phyloP scores from a whole-genome alignment of 2,113 vertebrate genomes.

The Tenrec ecaudatus region DNA sequence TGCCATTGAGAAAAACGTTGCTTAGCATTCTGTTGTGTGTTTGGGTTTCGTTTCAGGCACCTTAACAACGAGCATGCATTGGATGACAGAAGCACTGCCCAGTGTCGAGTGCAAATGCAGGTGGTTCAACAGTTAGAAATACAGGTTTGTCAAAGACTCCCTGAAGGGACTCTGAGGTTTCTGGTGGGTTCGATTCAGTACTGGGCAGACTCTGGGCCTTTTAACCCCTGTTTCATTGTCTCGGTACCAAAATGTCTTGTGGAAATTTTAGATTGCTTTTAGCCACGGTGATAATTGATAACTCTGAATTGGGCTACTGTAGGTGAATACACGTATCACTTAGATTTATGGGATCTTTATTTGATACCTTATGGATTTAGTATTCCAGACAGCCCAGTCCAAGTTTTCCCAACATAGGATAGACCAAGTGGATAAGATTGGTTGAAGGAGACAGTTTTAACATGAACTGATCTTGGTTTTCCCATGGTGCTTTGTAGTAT shows the following conservation, averaged over 20 bases:
- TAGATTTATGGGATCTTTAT: neutral
- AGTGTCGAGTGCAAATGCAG: constrained; percentile 99
- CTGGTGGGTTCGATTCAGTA: neutral
- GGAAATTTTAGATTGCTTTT: constrained; percentile 36
- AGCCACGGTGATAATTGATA: neutral
- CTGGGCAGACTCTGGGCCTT: neutral
- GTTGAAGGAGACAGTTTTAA: constrained; percentile 26
- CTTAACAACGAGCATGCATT: constrained; percentile 98
- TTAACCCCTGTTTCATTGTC: neutral
- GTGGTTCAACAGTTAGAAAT: constrained; percentile 99
- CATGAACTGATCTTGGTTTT: constrained; percentile 27
- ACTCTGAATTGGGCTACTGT: neutral
- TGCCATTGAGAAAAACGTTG: neutral
- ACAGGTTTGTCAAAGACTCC: constrained; percentile 90
- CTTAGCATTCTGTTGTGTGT: constrained; percentile 60
- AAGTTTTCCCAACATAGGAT: constrained; percentile 34
- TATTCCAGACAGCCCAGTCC: neutral
- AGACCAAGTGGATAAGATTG: constrained; percentile 22
- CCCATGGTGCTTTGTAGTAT: neutral
- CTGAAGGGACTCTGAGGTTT: constrained; percentile 27
- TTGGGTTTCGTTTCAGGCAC: constrained; percentile 90
- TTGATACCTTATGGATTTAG: neutral
- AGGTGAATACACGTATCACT: neutral
- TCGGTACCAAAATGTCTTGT: neutral
- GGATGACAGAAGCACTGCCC: constrained; percentile 98